phyloP scores from a whole-genome alignment of 2,113 vertebrate species.

The Neotragus pygmaeus region DNA sequence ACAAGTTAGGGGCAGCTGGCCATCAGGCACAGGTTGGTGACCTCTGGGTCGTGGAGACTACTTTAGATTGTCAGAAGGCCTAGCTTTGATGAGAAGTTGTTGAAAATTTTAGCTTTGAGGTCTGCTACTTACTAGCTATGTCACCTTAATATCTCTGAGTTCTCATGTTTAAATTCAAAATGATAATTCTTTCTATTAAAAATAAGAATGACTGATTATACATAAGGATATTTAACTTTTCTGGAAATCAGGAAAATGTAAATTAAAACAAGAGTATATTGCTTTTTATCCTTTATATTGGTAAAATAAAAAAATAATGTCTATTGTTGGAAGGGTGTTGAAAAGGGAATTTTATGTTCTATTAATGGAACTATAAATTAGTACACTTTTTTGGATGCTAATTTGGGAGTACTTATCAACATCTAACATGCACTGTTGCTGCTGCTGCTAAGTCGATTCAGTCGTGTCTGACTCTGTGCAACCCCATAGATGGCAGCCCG shows the following conservation, averaged over 20 bases:
- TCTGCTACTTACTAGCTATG: neutral
- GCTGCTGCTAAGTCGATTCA: too few relatives aligned
- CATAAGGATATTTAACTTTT: neutral
- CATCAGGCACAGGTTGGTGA: neutral
- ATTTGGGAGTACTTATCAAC: too few relatives aligned
- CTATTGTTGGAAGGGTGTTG: neutral
- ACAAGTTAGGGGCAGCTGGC: neutral
- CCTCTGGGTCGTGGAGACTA: neutral
- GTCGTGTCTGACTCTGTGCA: too few relatives aligned
- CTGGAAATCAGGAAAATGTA: neutral
- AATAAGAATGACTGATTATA: neutral
- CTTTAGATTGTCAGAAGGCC: neutral
- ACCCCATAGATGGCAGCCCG: too few relatives aligned
- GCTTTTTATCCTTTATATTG: neutral
- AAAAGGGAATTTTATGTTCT: neutral
- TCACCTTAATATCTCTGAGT: neutral
- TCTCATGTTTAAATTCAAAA: conserved; percentile 26
- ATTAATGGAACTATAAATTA: neutral
- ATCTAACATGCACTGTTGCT: too few relatives aligned
- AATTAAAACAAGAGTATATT: neutral
- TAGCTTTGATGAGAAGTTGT: neutral
- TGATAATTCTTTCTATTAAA: neutral
- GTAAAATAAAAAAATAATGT: neutral
- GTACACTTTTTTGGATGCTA: neutral
- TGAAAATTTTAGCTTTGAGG: neutral